Percentiles rank a stretch among this genome's conserved stretches.
These are phyloP conservation scores for Chelonus formosanus DNA, from an alignment of 2,888 invertebrate species.

Conservation along the genomic window DNA sequence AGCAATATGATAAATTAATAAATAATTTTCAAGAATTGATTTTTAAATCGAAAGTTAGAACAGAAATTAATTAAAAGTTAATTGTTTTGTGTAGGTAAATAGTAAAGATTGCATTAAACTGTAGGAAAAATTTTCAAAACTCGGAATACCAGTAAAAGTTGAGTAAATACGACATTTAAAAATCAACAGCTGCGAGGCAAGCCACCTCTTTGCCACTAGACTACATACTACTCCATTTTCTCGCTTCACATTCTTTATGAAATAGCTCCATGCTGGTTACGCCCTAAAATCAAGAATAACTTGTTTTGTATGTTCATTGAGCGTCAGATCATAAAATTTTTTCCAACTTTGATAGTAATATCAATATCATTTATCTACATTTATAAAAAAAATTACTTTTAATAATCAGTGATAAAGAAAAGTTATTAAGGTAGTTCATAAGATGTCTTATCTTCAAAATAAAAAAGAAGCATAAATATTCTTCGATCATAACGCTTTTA, in stretches of 20 bases:
- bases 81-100: neutral
- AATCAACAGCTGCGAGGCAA: slow-evolving; percentile 60
- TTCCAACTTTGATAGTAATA: too few relatives aligned
- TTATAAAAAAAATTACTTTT: neutral
- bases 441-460: too few relatives aligned
- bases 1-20: too few relatives aligned
- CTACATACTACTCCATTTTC: slow-evolving; percentile 50
- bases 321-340: neutral
- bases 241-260: slow-evolving; percentile 59
- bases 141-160: neutral
- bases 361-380: neutral
- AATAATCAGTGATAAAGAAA: neutral
- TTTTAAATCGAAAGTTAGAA: slow-evolving; percentile 21
- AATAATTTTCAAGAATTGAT: too few relatives aligned
- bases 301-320: slow-evolving; percentile 37
- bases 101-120: too few relatives aligned
- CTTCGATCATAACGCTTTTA: neutral
- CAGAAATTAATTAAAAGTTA: slow-evolving; percentile 6
- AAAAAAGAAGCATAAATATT: neutral
- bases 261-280: slow-evolving; percentile 53
- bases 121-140: too few relatives aligned
- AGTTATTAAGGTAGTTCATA: neutral
- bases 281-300: slow-evolving; percentile 57
- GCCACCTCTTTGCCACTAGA: slow-evolving; percentile 44
- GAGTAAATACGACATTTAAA: slow-evolving; percentile 40